Percentiles rank a stretch among this genome's conserved stretches.
phyloP scores from a whole-genome alignment of 1,140 invertebrate species.

The Branchinecta lynchi region DNA sequence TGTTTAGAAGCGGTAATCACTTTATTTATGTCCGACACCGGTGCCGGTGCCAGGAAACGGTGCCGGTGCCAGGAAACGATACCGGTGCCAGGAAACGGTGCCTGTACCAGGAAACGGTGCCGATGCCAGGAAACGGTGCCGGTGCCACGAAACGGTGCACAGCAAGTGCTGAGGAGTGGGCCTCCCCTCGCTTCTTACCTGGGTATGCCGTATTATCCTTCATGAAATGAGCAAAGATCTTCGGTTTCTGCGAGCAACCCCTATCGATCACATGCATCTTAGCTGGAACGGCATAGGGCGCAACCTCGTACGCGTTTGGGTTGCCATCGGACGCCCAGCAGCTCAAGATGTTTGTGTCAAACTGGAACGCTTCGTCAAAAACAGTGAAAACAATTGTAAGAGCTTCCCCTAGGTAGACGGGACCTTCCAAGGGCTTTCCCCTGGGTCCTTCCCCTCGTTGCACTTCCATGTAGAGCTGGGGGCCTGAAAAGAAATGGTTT shows the following conservation, averaged over 20 bases:
- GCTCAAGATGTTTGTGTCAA: slow-evolving; percentile 25
- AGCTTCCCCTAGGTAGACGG: slow-evolving; percentile 24
- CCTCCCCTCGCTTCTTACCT: neutral
- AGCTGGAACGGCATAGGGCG: slow-evolving; percentile 3
- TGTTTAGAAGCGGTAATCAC: no score
- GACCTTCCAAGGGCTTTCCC: slow-evolving; percentile 23
- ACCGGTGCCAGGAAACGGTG: no score
- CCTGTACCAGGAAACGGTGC: no score
- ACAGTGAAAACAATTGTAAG: slow-evolving; percentile 25
- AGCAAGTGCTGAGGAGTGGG: no score
- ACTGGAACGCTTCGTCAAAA: slow-evolving; percentile 24
- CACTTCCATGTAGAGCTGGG: slow-evolving; percentile 27
- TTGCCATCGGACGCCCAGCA: slow-evolving; percentile 26
- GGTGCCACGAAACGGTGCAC: no score
- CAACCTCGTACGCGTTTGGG: slow-evolving; percentile 9
- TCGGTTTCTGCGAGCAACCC: slow-evolving; percentile 24
- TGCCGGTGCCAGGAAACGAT: no score
- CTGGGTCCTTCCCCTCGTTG: slow-evolving; percentile 25
- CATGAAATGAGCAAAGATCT: slow-evolving; percentile 24
- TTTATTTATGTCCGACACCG: no score
- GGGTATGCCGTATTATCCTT: slow-evolving; percentile 21
- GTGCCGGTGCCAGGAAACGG: no score
- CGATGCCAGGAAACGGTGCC: no score
- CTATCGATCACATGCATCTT: slow-evolving; percentile 23
- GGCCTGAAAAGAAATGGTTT: slow-evolving; percentile 20